Conservation (phyloP, 2,113 vertebrate species). For the Nanorana parkeri region DNA sequence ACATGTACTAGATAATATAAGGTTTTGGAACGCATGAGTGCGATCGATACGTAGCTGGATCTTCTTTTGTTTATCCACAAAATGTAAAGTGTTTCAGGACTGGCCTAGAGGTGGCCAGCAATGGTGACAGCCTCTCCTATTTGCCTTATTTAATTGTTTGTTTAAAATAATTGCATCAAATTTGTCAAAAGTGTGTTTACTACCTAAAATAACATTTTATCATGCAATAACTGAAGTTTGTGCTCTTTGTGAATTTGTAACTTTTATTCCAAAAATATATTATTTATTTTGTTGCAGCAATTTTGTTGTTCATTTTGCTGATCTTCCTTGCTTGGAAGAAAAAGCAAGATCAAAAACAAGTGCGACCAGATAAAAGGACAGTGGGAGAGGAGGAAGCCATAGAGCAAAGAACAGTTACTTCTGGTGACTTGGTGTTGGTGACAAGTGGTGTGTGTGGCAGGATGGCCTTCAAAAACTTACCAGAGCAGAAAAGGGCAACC, state of each 20-base stretch:
- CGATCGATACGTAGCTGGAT: no score
- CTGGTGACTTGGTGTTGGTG: background rate
- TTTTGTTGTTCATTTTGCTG: conserved; percentile 64
- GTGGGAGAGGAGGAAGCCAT: background rate
- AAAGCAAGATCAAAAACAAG: conserved; percentile 64
- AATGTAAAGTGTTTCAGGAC: no score
- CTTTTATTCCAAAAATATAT: conserved; percentile 9
- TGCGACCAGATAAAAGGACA: conserved; percentile 39
- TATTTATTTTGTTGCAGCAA: conserved; percentile 60
- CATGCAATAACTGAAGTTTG: no score
- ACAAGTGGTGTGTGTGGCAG: background rate
- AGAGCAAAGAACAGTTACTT: background rate
- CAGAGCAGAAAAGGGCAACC: background rate
- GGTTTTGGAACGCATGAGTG: no score
- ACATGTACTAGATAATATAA: no score
- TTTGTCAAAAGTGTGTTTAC: no score
- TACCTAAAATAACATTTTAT: no score
- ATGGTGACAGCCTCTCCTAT: no score
- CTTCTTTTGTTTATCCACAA: no score
- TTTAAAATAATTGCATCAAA: no score
- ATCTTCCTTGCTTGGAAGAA: conserved; percentile 57
- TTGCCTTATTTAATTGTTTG: no score
- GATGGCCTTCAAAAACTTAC: background rate
- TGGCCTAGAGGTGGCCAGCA: no score
- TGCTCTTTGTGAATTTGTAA: background rate